Percentiles rank a stretch among this genome's conserved stretches.
phyloP scores from a whole-genome alignment of 1,140 invertebrate genomes.

The Doryteuthis pealeii region DNA sequence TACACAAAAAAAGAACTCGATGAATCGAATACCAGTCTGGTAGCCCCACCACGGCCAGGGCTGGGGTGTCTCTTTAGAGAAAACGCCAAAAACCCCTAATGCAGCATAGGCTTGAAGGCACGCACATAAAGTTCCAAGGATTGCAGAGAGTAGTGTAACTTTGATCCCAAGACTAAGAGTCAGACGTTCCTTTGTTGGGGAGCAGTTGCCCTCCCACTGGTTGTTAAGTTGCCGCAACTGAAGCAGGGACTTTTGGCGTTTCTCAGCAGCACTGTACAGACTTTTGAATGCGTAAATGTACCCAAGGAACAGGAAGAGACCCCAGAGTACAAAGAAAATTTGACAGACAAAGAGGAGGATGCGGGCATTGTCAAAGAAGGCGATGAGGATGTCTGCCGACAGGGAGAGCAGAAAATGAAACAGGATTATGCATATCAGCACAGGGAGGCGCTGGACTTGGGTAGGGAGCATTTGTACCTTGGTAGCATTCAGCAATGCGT shows the following conservation, averaged over 20 bases:
- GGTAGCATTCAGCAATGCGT: slow-evolving; percentile 77
- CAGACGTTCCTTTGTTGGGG: slow-evolving; percentile 16
- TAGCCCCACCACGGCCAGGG: slow-evolving; percentile 88
- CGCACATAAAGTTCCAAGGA: slow-evolving; percentile 79
- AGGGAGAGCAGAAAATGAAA: slow-evolving; percentile 78
- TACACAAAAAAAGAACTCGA: slow-evolving; percentile 81
- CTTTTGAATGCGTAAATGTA: slow-evolving; percentile 79
- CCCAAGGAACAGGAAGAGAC: slow-evolving; percentile 74
- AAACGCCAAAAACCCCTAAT: slow-evolving; percentile 69
- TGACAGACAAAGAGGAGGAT: slow-evolving; percentile 54
- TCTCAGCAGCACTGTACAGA: slow-evolving; percentile 57
- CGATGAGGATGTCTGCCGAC: slow-evolving; percentile 74
- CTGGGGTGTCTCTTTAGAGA: slow-evolving; percentile 45
- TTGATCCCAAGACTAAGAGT: slow-evolving; percentile 76
- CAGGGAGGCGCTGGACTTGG: slow-evolving; percentile 68
- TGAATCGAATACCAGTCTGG: slow-evolving; percentile 78
- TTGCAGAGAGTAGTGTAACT: slow-evolving; percentile 79
- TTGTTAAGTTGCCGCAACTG: slow-evolving; percentile 12
- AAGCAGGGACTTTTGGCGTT: slow-evolving; percentile 48
- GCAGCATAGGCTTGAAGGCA: slow-evolving; percentile 81
- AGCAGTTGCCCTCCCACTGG: background rate
- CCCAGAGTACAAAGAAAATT: slow-evolving; percentile 72
- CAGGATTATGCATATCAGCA: slow-evolving; percentile 74
- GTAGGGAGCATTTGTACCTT: slow-evolving; percentile 51
- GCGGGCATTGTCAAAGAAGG: slow-evolving; percentile 32